These are phyloP conservation scores for Montipora capricornis DNA, from an alignment of 64 coral and sea anemone species.

Conservation along the genomic window DNA sequence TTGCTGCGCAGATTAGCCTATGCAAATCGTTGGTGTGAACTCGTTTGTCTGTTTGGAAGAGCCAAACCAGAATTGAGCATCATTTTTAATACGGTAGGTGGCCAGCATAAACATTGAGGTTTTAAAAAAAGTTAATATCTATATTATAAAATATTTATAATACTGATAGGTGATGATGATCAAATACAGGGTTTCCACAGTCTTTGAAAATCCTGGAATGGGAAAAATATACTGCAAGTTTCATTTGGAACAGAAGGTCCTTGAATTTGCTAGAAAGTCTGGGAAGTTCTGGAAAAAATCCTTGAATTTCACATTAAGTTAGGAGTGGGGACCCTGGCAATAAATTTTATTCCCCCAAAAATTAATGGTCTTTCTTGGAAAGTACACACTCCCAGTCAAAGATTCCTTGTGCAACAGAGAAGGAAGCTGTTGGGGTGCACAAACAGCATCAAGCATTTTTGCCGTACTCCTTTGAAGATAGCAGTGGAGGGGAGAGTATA, in stretches of 20 bases:
- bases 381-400: neutral
- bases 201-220: neutral
- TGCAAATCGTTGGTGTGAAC: constrained; percentile 6
- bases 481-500: too few species aligned
- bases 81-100: constrained; percentile 12
- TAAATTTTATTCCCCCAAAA: neutral
- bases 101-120: neutral
- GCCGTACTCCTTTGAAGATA: too few species aligned
- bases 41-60: neutral
- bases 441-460: too few species aligned
- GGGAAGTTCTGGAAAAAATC: neutral
- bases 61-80: constrained; percentile 3
- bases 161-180: constrained; percentile 18
- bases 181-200: constrained; percentile 15
- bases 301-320: neutral
- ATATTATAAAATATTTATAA: constrained; percentile 17
- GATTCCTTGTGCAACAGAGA: neutral
- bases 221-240: constrained; percentile 14
- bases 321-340: neutral
- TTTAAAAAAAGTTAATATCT: neutral
- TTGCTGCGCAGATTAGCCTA: neutral
- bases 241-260: constrained; percentile 10
- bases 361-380: neutral
- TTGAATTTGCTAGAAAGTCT: neutral
- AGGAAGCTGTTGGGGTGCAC: neutral